These are phyloP conservation scores for Parazoanthus atlanticus DNA, from an alignment of 92 coral and sea anemone species.

Conservation along the genomic window DNA sequence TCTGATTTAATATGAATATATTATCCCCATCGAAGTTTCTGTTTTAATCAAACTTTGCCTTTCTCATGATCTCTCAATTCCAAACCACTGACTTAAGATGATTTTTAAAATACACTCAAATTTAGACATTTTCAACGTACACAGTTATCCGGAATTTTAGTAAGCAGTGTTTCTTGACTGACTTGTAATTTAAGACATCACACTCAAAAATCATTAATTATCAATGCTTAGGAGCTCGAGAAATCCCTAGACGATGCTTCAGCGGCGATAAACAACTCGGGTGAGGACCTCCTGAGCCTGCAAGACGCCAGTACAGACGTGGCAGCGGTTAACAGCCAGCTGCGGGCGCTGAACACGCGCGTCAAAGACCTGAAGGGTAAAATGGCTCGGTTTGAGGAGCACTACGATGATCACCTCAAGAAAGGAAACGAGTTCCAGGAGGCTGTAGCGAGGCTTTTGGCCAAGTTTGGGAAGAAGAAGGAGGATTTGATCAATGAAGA, in stretches of 20 bases:
- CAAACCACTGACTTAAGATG: background rate
- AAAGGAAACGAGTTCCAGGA: slow-evolving; percentile 78
- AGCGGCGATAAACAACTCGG: slow-evolving; percentile 57
- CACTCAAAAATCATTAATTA: background rate
- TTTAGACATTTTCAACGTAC: too few relatives aligned
- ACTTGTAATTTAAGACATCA: background rate
- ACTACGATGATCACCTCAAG: slow-evolving; percentile 85
- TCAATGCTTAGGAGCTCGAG: slow-evolving; percentile 55
- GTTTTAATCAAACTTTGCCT: too few relatives aligned
- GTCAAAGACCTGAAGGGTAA: slow-evolving; percentile 80
- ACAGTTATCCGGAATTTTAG: background rate
- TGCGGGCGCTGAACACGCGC: slow-evolving; percentile 85
- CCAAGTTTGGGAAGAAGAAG: slow-evolving; percentile 79
- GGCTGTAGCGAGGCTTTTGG: slow-evolving; percentile 85
- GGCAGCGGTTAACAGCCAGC: slow-evolving; percentile 80
- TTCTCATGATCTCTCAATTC: background rate
- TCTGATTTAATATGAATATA: too few relatives aligned
- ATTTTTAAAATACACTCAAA: background rate
- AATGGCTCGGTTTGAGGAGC: slow-evolving; percentile 81
- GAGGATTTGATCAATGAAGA: slow-evolving; percentile 61
- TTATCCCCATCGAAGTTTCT: background rate
- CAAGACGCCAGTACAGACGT: slow-evolving; percentile 80
- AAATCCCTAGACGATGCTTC: slow-evolving; percentile 59
- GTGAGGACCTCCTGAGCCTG: slow-evolving; percentile 70
- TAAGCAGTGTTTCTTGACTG: background rate